phyloP scores from a whole-genome alignment of 2,888 invertebrate genomes.

The Anorthoa munda region DNA sequence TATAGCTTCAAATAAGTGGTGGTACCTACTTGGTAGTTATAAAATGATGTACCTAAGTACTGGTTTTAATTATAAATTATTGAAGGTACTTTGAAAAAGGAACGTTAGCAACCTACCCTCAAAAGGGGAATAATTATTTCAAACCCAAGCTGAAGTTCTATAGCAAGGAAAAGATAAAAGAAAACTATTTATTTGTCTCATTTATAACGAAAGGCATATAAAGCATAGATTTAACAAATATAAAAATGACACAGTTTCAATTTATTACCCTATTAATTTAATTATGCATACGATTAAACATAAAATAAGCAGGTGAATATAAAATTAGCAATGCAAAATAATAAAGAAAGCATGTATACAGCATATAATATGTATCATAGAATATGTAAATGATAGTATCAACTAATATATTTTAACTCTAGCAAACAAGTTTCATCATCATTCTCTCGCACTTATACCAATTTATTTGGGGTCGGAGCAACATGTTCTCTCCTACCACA shows the following conservation, averaged over 20 bases:
- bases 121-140: background rate
- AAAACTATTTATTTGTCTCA: background rate
- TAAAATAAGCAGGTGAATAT: background rate
- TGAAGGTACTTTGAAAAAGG: background rate
- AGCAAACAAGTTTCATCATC: no score
- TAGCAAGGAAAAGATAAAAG: background rate
- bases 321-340: constrained; percentile 7
- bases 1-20: constrained; percentile 23
- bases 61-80: constrained; percentile 1
- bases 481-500: no score
- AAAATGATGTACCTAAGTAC: constrained; percentile 28
- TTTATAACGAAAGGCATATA: background rate
- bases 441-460: no score
- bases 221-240: background rate
- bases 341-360: background rate
- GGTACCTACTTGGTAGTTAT: constrained; percentile 3
- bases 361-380: background rate
- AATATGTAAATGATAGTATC: background rate
- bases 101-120: background rate
- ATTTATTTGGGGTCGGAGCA: no score
- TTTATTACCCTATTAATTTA: background rate
- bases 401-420: no score
- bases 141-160: background rate
- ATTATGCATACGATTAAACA: background rate
- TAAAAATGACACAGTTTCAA: background rate